Percentiles rank a stretch among this genome's conserved stretches.
Conservation (phyloP, 2,888 invertebrate species). For the Coleophora flavipennella region DNA sequence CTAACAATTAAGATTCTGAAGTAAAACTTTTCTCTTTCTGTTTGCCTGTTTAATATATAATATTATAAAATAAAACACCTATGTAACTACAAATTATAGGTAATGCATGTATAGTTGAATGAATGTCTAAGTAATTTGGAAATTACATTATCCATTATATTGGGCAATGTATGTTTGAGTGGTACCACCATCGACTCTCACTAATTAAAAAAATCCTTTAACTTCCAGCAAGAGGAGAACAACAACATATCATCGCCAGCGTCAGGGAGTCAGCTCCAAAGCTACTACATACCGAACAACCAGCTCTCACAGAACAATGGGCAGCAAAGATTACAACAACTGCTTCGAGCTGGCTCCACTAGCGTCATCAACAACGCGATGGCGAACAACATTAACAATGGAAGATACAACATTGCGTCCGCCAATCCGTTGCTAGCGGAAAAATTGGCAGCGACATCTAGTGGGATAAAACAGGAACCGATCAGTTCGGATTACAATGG, state of each 20-base stretch:
- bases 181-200: too few relatives aligned
- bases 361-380: conserved; percentile 61
- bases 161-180: too few relatives aligned
- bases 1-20: too few relatives aligned
- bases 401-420: conserved; percentile 85
- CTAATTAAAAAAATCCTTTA: too few relatives aligned
- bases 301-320: conserved; percentile 52
- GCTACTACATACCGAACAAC: conserved; percentile 56
- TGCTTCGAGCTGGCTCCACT: conserved; percentile 58
- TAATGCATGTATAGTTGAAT: too few relatives aligned
- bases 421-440: conserved; percentile 91
- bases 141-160: too few relatives aligned
- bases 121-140: too few relatives aligned
- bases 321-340: conserved; percentile 61
- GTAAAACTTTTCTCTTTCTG: too few relatives aligned
- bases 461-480: conserved; percentile 71
- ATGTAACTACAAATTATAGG: too few relatives aligned
- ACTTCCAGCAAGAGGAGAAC: conserved; percentile 70
- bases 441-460: conserved; percentile 83
- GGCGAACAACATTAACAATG: conserved; percentile 65
- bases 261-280: conserved; percentile 53
- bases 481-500: conserved; percentile 65
- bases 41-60: too few relatives aligned
- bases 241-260: conserved; percentile 63
- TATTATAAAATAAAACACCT: too few relatives aligned